Evolutionary conservation across 2,797 vertebrate genomes (phyloP).

Genomic region (Nasua narica): DNA sequence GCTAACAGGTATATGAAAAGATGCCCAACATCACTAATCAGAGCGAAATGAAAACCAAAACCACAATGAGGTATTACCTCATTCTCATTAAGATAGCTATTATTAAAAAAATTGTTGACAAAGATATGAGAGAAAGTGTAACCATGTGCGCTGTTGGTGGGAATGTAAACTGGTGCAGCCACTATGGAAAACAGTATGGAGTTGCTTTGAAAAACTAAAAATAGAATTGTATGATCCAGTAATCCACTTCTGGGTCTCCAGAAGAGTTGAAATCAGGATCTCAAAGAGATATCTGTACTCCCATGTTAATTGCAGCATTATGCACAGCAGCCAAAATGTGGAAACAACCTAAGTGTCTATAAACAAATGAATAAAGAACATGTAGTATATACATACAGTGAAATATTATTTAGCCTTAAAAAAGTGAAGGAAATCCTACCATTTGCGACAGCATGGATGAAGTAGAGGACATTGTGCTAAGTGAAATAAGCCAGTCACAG

Average conservation of each 20-base stretch:
- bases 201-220: background rate
- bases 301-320: background rate
- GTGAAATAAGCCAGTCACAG: background rate
- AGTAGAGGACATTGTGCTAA: background rate
- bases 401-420: background rate
- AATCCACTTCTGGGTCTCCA: background rate
- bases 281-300: background rate
- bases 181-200: background rate
- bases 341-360: background rate
- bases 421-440: background rate
- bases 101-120: background rate
- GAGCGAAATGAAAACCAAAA: background rate
- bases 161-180: background rate
- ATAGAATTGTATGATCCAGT: background rate
- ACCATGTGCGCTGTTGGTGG: background rate
- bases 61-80: background rate
- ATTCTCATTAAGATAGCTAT: background rate
- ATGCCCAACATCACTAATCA: background rate
- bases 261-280: background rate
- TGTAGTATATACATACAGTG: background rate
- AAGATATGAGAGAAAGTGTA: background rate
- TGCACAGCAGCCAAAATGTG: background rate
- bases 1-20: background rate
- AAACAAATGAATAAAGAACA: background rate
- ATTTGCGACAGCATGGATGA: background rate